These are phyloP conservation scores for Knipowitschia caucasica DNA, from an alignment of 2,797 vertebrate genomes.

Conservation along the genomic window DNA sequence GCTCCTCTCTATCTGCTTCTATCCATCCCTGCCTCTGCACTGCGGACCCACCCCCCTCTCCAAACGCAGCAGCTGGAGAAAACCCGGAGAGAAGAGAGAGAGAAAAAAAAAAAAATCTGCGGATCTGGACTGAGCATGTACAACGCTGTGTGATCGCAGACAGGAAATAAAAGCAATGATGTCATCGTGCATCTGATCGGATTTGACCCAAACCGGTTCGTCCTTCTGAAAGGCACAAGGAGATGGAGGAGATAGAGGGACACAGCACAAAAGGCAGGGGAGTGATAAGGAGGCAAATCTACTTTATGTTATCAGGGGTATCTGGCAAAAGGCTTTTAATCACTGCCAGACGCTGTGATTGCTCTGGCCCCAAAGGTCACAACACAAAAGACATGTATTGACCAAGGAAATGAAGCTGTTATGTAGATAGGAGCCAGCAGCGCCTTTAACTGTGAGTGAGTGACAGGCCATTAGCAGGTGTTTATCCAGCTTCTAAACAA, in stretches of 20 bases:
- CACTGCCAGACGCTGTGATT: conserved; percentile 20
- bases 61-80: conserved; percentile 58
- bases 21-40: conserved; percentile 57
- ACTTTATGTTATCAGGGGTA: conserved; percentile 20
- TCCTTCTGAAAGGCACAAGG: conserved; percentile 3
- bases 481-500: background rate
- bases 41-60: conserved; percentile 68
- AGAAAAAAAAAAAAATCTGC: too few relatives aligned
- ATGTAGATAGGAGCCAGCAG: background rate
- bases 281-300: conserved; percentile 15
- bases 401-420: conserved; percentile 1
- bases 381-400: conserved; percentile 20
- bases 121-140: conserved; percentile 63
- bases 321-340: conserved; percentile 30
- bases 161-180: conserved; percentile 36
- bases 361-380: conserved; percentile 32
- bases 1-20: conserved; percentile 18
- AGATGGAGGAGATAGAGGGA: conserved; percentile 24
- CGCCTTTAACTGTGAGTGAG: background rate
- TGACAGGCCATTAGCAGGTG: background rate
- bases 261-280: conserved; percentile 9
- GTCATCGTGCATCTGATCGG: conserved; percentile 28
- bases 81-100: conserved; percentile 66
- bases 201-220: background rate
- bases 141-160: conserved; percentile 2